Evolutionary conservation across 2,888 invertebrate species (phyloP).

Genomic region (Synanthedon vespiformis): DNA sequence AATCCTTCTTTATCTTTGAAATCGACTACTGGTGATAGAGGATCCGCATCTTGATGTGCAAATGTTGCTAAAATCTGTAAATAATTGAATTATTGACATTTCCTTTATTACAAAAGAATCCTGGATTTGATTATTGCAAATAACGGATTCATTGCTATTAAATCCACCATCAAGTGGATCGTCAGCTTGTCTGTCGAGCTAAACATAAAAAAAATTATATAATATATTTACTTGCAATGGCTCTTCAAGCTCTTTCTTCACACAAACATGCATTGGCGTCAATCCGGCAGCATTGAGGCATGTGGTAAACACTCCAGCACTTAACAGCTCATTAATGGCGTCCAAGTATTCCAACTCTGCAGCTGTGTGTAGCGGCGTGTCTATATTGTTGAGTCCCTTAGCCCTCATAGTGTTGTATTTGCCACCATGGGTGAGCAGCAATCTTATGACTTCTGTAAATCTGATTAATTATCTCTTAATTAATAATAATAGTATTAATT

Average conservation of each 20-base stretch:
- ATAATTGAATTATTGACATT: neutral
- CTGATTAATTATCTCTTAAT: too few relatives aligned
- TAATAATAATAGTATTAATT: too few relatives aligned
- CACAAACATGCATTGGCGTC: slow-evolving; percentile 65
- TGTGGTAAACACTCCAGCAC: slow-evolving; percentile 45
- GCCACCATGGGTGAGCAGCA: slow-evolving; percentile 34
- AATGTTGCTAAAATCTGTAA: slow-evolving; percentile 46
- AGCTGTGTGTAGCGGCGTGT: slow-evolving; percentile 66
- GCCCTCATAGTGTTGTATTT: slow-evolving; percentile 28
- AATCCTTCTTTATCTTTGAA: slow-evolving; percentile 57
- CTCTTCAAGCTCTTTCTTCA: slow-evolving; percentile 47
- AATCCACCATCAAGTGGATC: too few relatives aligned
- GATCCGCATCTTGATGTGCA: slow-evolving; percentile 39
- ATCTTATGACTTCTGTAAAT: slow-evolving; percentile 33
- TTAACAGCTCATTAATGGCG: slow-evolving; percentile 47
- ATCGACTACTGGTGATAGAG: slow-evolving; percentile 47
- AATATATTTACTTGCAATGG: slow-evolving; percentile 37
- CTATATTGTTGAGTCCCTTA: slow-evolving; percentile 21
- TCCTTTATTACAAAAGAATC: neutral
- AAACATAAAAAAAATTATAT: too few relatives aligned
- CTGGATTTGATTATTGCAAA: neutral
- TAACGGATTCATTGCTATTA: too few relatives aligned
- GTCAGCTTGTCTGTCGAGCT: too few relatives aligned
- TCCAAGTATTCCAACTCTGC: slow-evolving; percentile 51
- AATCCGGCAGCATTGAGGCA: slow-evolving; percentile 50